These are phyloP conservation scores for Fissipunctia ypsillon DNA, from an alignment of 2,888 invertebrate genomes.

Conservation along the genomic window DNA sequence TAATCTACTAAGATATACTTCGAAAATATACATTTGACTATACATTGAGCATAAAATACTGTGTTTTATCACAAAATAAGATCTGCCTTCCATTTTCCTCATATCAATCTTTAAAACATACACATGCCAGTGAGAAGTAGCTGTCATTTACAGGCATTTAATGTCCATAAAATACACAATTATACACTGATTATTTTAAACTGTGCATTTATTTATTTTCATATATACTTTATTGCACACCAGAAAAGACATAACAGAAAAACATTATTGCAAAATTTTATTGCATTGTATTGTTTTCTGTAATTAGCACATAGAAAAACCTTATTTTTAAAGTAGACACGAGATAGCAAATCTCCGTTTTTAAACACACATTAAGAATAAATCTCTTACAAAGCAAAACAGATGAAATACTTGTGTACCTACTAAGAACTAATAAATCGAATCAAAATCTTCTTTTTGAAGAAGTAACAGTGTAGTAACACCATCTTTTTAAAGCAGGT, in stretches of 20 bases:
- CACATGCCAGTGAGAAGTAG: not conserved
- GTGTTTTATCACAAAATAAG: conserved; percentile 5
- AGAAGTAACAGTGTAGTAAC: conserved; percentile 12
- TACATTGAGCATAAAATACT: not conserved
- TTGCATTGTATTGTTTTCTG: not conserved
- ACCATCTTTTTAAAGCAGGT: conserved; percentile 7
- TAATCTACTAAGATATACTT: not conserved
- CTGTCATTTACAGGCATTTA: not conserved
- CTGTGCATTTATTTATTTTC: no score
- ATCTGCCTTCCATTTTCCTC: not conserved
- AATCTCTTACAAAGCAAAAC: not conserved
- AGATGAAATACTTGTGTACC: not conserved
- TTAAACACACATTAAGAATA: not conserved
- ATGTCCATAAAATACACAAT: not conserved
- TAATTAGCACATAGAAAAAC: conserved; percentile 1
- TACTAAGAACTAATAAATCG: conserved; percentile 6
- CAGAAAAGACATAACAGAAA: no score
- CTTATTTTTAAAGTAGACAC: not conserved
- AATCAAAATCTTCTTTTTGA: conserved; percentile 9
- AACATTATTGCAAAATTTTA: no score
- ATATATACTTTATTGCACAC: no score
- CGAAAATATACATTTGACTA: conserved; percentile 4
- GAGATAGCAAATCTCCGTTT: not conserved
- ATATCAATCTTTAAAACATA: not conserved
- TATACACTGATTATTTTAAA: not conserved